Percentiles rank a stretch among this genome's conserved stretches.
These are phyloP conservation scores for Lemur catta DNA, from an alignment of 2,797 vertebrate genomes.

Conservation along the genomic window DNA sequence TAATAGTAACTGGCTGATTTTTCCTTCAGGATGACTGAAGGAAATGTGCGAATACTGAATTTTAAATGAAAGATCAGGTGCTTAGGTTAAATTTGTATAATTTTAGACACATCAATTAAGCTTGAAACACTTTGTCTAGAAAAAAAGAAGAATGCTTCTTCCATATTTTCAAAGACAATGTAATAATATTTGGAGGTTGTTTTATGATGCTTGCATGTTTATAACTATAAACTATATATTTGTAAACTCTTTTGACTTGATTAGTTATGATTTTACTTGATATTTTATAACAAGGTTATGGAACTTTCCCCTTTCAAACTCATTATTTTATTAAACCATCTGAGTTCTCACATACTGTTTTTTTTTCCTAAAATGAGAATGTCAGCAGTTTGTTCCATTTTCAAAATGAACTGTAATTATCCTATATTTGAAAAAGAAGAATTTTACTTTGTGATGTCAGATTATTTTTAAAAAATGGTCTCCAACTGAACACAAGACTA, in stretches of 20 bases:
- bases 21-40: not conserved
- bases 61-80: not conserved
- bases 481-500: slow-evolving; percentile 43
- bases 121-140: not conserved
- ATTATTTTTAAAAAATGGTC: slow-evolving; percentile 65
- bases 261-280: not conserved
- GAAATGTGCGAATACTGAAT: not conserved
- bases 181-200: not conserved
- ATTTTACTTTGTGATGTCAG: slow-evolving; percentile 68
- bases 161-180: not conserved
- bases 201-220: not conserved
- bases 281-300: not conserved
- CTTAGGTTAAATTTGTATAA: not conserved
- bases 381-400: slow-evolving; percentile 56
- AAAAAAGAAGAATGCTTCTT: not conserved
- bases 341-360: not conserved
- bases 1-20: not conserved
- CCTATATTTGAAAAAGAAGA: slow-evolving; percentile 23
- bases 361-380: not conserved
- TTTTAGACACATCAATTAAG: not conserved
- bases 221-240: not conserved
- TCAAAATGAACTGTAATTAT: slow-evolving; percentile 63
- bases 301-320: not conserved
- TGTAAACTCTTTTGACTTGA: not conserved
- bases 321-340: slow-evolving; percentile 40